Evolutionary conservation across 2,797 vertebrate species (phyloP).

Genomic region (Nyctibius grandis): DNA sequence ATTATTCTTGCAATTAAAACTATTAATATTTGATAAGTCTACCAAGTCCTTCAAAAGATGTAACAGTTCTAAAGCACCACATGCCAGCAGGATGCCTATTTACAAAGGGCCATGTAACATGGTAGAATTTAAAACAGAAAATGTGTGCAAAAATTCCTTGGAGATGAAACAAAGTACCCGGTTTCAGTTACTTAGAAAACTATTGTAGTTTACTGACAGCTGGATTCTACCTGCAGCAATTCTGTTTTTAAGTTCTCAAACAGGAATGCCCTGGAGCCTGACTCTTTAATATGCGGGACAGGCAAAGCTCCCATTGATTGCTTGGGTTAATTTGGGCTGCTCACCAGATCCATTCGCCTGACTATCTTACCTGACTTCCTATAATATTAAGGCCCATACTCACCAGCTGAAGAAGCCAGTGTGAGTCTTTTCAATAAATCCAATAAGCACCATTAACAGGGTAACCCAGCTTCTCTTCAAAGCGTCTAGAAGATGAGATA

Average conservation of each 20-base stretch:
- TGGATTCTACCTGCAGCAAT: not conserved
- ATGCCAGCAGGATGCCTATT: not conserved
- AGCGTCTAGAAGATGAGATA: not conserved
- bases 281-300: not conserved
- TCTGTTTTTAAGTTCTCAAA: not conserved
- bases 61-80: not conserved
- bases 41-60: not conserved
- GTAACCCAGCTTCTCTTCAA: not conserved
- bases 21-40: not conserved
- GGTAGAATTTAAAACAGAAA: not conserved
- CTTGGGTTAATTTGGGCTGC: not conserved
- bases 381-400: not conserved
- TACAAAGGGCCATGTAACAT: not conserved
- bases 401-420: not conserved
- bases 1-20: not conserved
- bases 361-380: not conserved
- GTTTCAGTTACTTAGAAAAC: not conserved
- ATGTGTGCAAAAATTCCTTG: not conserved
- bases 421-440: not conserved
- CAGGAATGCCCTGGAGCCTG: not conserved
- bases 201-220: not conserved
- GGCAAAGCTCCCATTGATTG: not conserved
- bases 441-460: not conserved
- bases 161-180: not conserved
- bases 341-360: not conserved